Evolutionary conservation across 2,113 vertebrate genomes (phyloP).

Genomic region (Pipra filicauda): DNA sequence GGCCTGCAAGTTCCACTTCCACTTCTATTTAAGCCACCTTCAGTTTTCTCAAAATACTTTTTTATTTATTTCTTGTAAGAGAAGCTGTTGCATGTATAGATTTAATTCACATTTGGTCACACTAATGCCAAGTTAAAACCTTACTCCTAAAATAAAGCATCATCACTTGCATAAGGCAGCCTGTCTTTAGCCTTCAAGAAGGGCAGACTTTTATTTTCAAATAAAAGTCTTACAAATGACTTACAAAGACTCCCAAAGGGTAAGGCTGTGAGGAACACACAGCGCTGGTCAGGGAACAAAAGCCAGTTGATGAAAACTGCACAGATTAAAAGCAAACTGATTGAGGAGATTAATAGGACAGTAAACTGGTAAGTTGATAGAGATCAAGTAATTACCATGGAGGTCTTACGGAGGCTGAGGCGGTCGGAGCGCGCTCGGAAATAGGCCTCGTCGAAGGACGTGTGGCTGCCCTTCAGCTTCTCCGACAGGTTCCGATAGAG

Average conservation of each 20-base stretch:
- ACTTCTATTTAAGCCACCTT: background rate
- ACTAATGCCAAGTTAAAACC: background rate
- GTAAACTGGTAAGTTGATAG: background rate
- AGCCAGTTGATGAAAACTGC: background rate
- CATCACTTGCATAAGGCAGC: background rate
- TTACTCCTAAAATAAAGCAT: background rate
- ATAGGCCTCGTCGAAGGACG: conserved; percentile 91
- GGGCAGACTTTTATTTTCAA: background rate
- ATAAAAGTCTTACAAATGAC: no score
- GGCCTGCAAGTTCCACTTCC: background rate
- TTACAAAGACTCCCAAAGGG: background rate
- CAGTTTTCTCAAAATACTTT: background rate
- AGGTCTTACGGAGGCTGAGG: conserved; percentile 88
- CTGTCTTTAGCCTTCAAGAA: background rate
- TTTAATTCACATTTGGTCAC: background rate
- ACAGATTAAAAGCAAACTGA: background rate
- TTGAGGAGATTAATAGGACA: background rate
- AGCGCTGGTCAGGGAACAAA: background rate
- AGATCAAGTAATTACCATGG: conserved; percentile 71
- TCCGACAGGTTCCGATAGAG: conserved; percentile 96
- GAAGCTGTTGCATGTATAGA: background rate
- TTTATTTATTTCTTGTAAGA: background rate
- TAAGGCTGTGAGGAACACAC: background rate
- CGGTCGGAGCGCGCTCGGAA: conserved; percentile 87
- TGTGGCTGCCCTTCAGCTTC: conserved; percentile 91